phyloP scores from a whole-genome alignment of 2,797 vertebrate genomes.

The Sebastes reedi region DNA sequence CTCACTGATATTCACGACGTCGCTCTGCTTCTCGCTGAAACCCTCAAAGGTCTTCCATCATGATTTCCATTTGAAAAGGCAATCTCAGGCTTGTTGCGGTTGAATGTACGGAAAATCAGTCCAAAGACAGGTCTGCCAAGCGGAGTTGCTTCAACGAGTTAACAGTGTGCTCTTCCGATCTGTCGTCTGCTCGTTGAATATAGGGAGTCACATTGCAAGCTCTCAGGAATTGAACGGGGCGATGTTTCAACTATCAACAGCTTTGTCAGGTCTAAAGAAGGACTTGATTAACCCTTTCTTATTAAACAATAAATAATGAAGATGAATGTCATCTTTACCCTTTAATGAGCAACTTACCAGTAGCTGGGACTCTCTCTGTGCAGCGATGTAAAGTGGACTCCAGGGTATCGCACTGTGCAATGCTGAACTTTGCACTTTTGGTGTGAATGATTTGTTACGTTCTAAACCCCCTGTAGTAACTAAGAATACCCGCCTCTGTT shows the following conservation, averaged over 20 bases:
- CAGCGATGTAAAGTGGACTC: background rate
- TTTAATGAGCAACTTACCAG: background rate
- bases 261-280: background rate
- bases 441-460: background rate
- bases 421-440: background rate
- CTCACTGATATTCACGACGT: slow-evolving; percentile 7
- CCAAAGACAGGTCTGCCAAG: slow-evolving; percentile 5
- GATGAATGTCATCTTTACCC: background rate
- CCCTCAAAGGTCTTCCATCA: slow-evolving; percentile 34
- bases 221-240: background rate
- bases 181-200: background rate
- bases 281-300: no score
- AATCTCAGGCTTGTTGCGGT: slow-evolving; percentile 26
- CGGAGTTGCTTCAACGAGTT: background rate
- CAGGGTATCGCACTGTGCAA: background rate
- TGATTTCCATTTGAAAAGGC: slow-evolving; percentile 50
- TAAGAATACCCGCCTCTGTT: background rate
- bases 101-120: slow-evolving; percentile 19
- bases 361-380: background rate
- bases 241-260: background rate
- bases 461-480: background rate
- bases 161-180: no score
- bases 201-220: no score
- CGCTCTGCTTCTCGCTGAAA: background rate
- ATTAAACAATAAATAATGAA: background rate